Base-by-base conservation (phyloP, 1,140 invertebrate genomes). In the Hestina assimilis region DNA sequence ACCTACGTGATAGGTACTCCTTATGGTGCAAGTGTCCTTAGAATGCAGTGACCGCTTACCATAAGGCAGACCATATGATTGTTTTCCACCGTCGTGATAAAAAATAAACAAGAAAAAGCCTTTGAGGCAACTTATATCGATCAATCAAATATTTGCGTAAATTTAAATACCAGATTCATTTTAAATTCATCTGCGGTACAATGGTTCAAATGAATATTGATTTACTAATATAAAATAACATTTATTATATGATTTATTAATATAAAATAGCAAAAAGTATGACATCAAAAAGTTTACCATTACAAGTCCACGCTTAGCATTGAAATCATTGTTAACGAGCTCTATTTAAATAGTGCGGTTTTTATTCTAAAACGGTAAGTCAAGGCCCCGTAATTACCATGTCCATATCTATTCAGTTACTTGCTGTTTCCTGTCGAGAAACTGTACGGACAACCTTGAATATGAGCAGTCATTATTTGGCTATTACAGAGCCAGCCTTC, bases 321-420 rank as follows among this genome's bases (percentile, higher is more conserved):
- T 65, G 63, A 66, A 73, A 56, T 66, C 59, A 61, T 72, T 62
- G 60, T 66, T 69, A 69, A 72, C 56, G 56, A 69, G 59, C 11
- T 63, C 54, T 70, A 79, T 80, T 82, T 75, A 76, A 80, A 81
- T 74, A 73, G 72, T 72, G 72, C 72, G 65, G 72, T 78, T 83
- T 78, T 83, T 82, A 75, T 77, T 83, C 77, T 78, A 78, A 84
- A 84, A 87, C 81, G 76, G 83, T 84, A 82, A 82, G 78, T 82
- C 81, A 87, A 87, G 83, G 83, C 59, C 68, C 59, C 59, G 72
- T 79, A 80, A 87, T 87, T 84, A 79, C 76, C 74, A 79, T 72
- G 79, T 78, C 74, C 76, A 81, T 85, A 83, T 82, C 82, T 81
- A 83, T 81, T 82, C 79, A 69, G 78, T 74, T 76, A 73, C 63